Evolutionary conservation across 2,113 vertebrate species (phyloP).

Genomic region (Pogonocichla stellata): DNA sequence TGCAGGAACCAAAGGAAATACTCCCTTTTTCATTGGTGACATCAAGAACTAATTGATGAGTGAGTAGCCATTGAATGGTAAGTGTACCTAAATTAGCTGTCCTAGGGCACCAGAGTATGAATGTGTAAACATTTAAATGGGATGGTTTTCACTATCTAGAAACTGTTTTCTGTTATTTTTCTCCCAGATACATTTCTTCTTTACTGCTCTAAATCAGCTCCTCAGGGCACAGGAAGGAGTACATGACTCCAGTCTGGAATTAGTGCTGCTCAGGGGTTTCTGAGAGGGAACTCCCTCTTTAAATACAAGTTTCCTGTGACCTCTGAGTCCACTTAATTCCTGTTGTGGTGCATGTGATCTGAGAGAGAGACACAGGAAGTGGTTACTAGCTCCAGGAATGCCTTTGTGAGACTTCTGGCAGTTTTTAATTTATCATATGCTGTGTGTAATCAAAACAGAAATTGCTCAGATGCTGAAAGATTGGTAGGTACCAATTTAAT

Average conservation of each 20-base stretch:
- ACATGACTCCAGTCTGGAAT: background rate
- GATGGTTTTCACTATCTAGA: background rate
- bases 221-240: background rate
- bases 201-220: background rate
- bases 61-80: background rate
- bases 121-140: background rate
- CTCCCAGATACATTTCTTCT: background rate
- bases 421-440: conserved; percentile 9
- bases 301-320: background rate
- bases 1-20: background rate
- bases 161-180: background rate
- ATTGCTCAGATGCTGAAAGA: conserved; percentile 42
- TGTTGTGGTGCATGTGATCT: background rate
- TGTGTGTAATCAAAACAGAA: conserved; percentile 42
- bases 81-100: background rate
- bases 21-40: background rate
- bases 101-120: background rate
- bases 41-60: background rate
- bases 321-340: background rate
- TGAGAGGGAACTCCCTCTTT: background rate
- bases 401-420: background rate
- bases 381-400: background rate
- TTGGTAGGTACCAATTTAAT: conserved; percentile 45
- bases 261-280: background rate
- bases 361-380: background rate